Percentiles rank a stretch among this genome's conserved stretches.
phyloP scores from a whole-genome alignment of 2,113 vertebrate genomes.

The Agapornis roseicollis region DNA sequence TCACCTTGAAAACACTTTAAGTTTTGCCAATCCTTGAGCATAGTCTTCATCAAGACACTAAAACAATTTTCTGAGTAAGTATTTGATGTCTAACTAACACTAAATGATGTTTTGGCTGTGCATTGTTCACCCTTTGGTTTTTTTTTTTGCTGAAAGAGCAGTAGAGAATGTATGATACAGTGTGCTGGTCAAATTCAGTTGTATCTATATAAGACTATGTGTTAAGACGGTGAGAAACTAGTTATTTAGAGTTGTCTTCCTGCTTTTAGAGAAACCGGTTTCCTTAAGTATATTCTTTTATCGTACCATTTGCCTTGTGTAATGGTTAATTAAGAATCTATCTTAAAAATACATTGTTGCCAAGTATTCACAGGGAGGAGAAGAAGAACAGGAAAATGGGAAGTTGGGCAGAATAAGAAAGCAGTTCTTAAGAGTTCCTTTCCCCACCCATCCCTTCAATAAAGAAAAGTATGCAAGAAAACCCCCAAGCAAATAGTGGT shows the following conservation, averaged over 20 bases:
- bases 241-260: not conserved
- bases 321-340: conserved; percentile 39
- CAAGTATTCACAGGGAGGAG: conserved; percentile 39
- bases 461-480: conserved; percentile 47
- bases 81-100: not conserved
- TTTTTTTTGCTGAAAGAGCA: not conserved
- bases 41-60: not conserved
- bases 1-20: not conserved
- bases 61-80: not conserved
- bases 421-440: conserved; percentile 29
- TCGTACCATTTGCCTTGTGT: not conserved
- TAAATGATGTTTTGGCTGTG: not conserved
- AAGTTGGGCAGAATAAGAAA: conserved; percentile 47
- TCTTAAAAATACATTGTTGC: conserved; percentile 29
- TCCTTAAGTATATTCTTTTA: not conserved
- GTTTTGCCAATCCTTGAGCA: not conserved
- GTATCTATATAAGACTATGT: not conserved
- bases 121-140: not conserved
- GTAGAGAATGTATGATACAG: not conserved
- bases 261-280: not conserved
- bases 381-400: conserved; percentile 43
- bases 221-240: not conserved
- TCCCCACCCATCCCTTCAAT: conserved; percentile 40
- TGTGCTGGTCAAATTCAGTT: not conserved
- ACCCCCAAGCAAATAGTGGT: not conserved